Conservation (phyloP, 2,888 invertebrate genomes). For the Camptogramma bilineatum region DNA sequence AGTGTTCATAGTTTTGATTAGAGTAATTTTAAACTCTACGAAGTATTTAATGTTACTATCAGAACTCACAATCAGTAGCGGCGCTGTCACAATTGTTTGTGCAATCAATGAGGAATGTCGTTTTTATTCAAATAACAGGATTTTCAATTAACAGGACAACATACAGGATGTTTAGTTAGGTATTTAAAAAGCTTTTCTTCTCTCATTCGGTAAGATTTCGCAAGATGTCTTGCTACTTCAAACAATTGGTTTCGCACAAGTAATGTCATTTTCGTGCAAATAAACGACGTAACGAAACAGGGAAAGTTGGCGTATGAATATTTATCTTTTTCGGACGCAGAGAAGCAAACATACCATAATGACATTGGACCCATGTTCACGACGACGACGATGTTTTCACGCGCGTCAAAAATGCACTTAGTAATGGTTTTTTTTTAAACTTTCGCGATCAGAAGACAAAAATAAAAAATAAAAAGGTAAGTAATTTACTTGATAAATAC, state of each 20-base stretch:
- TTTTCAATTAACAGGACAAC: too few relatives aligned
- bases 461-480: too few relatives aligned
- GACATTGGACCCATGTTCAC: background rate
- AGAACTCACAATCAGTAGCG: too few relatives aligned
- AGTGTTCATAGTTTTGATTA: too few relatives aligned
- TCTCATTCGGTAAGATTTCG: conserved; percentile 15
- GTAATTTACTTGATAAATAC: too few relatives aligned
- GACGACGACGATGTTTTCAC: background rate
- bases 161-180: conserved; percentile 3
- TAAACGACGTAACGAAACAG: conserved; percentile 28
- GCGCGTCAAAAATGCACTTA: background rate
- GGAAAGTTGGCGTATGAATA: conserved; percentile 30
- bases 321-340: conserved; percentile 26
- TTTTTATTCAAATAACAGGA: too few relatives aligned
- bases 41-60: too few relatives aligned
- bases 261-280: conserved; percentile 29
- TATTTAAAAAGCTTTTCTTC: conserved; percentile 3
- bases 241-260: conserved; percentile 29
- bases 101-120: too few relatives aligned
- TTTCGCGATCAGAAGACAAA: too few relatives aligned
- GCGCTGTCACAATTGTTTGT: too few relatives aligned
- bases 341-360: conserved; percentile 4
- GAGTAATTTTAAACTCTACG: too few relatives aligned
- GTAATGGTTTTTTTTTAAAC: too few relatives aligned
- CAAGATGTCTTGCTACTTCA: conserved; percentile 18